Conservation (phyloP, 1,140 invertebrate genomes). For the Macrocentrus cingulum region DNA sequence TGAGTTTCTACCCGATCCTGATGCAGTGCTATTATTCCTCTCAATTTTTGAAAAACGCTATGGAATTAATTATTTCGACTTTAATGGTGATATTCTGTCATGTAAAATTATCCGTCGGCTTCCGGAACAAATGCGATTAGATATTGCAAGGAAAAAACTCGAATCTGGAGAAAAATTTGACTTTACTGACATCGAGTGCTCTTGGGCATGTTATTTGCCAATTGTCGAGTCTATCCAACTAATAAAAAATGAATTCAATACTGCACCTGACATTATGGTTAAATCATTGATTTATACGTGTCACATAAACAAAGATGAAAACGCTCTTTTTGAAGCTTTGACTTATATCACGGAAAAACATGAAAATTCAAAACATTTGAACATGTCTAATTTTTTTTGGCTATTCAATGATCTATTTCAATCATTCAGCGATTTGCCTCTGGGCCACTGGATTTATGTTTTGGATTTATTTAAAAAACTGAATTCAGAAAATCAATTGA, state of each 20-base stretch:
- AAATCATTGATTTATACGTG: conserved; percentile 41
- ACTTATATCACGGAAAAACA: conserved; percentile 36
- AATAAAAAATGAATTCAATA: conserved; percentile 37
- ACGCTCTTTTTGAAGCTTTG: conserved; percentile 35
- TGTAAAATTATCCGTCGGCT: no score
- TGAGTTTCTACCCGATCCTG: no score
- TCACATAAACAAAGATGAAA: conserved; percentile 40
- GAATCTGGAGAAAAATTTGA: no score
- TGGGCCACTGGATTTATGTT: not conserved
- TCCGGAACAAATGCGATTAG: no score
- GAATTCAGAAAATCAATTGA: no score
- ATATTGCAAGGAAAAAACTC: no score
- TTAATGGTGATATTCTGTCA: no score
- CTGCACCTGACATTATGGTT: conserved; percentile 23
- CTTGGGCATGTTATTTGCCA: conserved; percentile 47
- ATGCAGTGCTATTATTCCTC: no score
- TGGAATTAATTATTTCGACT: no score
- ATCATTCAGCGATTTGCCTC: not conserved
- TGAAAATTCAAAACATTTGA: conserved; percentile 39
- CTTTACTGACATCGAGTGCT: no score
- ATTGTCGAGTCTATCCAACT: conserved; percentile 32
- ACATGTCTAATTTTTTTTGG: conserved; percentile 21
- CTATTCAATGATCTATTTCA: conserved; percentile 9
- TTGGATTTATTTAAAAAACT: not conserved
- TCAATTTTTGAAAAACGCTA: no score